phyloP scores from a whole-genome alignment of 2,113 vertebrate genomes.

The Hystrix cristata region DNA sequence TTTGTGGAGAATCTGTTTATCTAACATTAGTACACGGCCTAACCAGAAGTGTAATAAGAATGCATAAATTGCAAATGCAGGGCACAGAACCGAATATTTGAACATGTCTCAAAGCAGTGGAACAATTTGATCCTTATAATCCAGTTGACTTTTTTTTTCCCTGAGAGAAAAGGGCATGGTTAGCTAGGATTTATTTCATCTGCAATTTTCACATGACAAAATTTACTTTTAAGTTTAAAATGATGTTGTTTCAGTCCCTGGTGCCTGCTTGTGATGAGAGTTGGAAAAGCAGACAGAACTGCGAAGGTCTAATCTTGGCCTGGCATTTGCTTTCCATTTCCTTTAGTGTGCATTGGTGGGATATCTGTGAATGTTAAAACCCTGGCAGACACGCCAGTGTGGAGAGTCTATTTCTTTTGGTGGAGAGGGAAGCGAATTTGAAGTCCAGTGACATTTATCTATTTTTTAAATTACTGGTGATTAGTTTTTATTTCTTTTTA shows the following conservation, averaged over 20 bases:
- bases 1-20: conserved; percentile 60
- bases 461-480: conserved; percentile 63
- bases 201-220: conserved; percentile 81
- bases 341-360: conserved; percentile 84
- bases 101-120: conserved; percentile 70
- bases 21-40: conserved; percentile 30
- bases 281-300: conserved; percentile 81
- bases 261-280: conserved; percentile 81
- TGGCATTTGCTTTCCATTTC: conserved; percentile 86
- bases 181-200: conserved; percentile 81
- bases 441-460: conserved; percentile 66
- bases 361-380: conserved; percentile 84
- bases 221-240: conserved; percentile 87
- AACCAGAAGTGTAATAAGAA: conserved; percentile 66
- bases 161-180: conserved; percentile 79
- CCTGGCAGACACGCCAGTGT: conserved; percentile 80
- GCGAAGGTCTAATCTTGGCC: conserved; percentile 85
- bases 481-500: conserved; percentile 74
- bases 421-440: conserved; percentile 43
- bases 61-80: conserved; percentile 16
- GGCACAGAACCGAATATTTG: conserved; percentile 63
- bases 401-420: conserved; percentile 68
- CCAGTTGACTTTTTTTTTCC: conserved; percentile 64
- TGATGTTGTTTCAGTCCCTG: conserved; percentile 85
- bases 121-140: conserved; percentile 74